Base-by-base conservation (phyloP, 2,888 invertebrate species). In the Alsophila aescularia region DNA sequence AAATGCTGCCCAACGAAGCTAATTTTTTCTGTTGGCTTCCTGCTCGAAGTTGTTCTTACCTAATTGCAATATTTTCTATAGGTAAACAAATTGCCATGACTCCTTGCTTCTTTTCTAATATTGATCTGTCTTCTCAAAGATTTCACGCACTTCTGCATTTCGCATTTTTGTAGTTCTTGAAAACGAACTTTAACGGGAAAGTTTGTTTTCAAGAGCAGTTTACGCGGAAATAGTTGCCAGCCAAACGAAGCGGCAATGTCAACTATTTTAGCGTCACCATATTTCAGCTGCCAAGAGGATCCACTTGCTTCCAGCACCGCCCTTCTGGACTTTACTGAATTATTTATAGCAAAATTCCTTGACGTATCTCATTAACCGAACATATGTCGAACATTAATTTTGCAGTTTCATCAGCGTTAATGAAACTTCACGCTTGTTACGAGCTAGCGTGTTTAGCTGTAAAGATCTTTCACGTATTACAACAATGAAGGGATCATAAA, bases 161-260 rank as follows among this genome's bases (percentile, higher is more conserved):
- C n/a, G n/a, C n/a, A n/a, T n/a, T n/a, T 52, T 49, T 44, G 42
- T 40, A 31, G 36, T 56, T 52, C 21, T n/a, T n/a, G n/a, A n/a
- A n/a, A n/a, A 41, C 58, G 52, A 45, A 36, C 41, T n/a, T n/a
- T n/a, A n/a, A n/a, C 13, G 35, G 45, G 18, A 36, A 41, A 58
- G 42, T 39, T 53, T 51, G 48, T 54, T 56, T 59, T 59, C 55
- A 58, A 58, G 53, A 56, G 51, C 51, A 53, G 63, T 72, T 73
- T 68, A 79, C 70, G 75, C 82, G 86, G 85, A 87, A 86, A 77
- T 76, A 61, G 66, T 62, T 61, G 64, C 70, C 61, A 72, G 79
- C 81, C 80, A 83, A 80, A 76, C 72, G 74, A 77, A 75, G 72
- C 63, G 67, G 77, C 85, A 86, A 85, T 85, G 87, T 85, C 85